These are phyloP conservation scores for Gambelia wislizenii DNA, from an alignment of 2,797 vertebrate species.

Conservation along the genomic window DNA sequence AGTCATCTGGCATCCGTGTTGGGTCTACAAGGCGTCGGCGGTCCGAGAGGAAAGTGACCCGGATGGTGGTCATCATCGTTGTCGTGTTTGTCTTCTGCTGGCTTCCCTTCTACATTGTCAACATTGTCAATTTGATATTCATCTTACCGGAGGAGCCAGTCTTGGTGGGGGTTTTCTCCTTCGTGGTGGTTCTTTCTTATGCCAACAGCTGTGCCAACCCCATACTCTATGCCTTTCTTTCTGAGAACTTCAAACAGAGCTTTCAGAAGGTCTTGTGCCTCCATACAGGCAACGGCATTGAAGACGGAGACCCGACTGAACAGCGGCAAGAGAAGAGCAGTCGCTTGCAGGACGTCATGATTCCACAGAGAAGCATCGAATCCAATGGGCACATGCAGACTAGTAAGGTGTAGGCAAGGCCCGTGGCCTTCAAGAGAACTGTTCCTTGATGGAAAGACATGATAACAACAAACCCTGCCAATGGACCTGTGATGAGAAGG, in stretches of 20 bases:
- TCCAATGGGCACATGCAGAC: slow-evolving; percentile 81
- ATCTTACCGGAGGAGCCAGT: slow-evolving; percentile 85
- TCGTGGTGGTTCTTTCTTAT: slow-evolving; percentile 90
- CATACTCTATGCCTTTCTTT: slow-evolving; percentile 92
- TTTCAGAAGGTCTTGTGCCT: slow-evolving; percentile 85
- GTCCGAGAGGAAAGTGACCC: slow-evolving; percentile 91
- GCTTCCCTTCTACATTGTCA: slow-evolving; percentile 92
- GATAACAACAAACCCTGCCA: background rate
- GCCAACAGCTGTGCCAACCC: slow-evolving; percentile 97
- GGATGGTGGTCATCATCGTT: slow-evolving; percentile 96
- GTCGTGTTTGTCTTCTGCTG: slow-evolving; percentile 92
- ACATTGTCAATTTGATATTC: slow-evolving; percentile 91
- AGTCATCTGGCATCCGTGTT: slow-evolving; percentile 85
- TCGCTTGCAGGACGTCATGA: slow-evolving; percentile 82
- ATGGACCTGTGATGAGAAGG: background rate
- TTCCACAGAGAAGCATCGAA: slow-evolving; percentile 75
- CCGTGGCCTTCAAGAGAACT: background rate
- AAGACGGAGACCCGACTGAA: slow-evolving; percentile 84
- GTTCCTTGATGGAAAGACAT: background rate
- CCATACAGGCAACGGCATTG: slow-evolving; percentile 78
- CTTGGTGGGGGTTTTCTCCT: slow-evolving; percentile 84
- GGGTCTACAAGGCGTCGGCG: slow-evolving; percentile 84
- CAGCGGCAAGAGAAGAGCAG: slow-evolving; percentile 86
- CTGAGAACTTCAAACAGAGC: slow-evolving; percentile 93
- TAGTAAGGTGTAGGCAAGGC: slow-evolving; percentile 77